phyloP scores from a whole-genome alignment of 35 echinoderm and acorn worm genomes.

The Acanthaster planci region DNA sequence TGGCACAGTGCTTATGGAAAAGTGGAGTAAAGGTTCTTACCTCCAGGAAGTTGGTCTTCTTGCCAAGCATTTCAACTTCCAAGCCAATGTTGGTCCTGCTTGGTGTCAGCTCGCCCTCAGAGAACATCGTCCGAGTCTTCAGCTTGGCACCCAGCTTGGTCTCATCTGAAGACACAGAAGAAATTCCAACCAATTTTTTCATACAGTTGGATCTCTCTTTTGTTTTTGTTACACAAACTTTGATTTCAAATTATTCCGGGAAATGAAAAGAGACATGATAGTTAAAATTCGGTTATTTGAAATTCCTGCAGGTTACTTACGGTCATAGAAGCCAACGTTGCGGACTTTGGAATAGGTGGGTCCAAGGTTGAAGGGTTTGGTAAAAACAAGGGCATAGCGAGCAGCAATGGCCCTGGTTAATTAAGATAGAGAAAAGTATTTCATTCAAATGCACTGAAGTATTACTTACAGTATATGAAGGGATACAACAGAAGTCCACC shows the following conservation, averaged over 20 bases:
- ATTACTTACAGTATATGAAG: background rate
- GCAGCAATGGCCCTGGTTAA: constrained; percentile 32
- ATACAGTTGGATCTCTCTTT: background rate
- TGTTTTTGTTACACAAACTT: no score
- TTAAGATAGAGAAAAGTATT: background rate
- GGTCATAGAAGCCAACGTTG: background rate
- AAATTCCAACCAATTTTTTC: background rate
- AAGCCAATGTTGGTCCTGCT: background rate
- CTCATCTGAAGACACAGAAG: background rate
- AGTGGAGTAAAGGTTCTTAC: background rate
- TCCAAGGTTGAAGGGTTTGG: constrained; percentile 16
- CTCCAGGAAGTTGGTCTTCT: background rate
- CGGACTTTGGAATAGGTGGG: constrained; percentile 26
- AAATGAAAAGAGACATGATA: no score
- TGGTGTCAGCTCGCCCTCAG: constrained; percentile 12
- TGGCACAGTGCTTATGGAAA: no score
- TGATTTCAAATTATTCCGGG: no score
- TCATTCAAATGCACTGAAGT: background rate
- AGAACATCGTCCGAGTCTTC: background rate
- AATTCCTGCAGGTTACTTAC: no score
- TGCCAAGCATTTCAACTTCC: background rate
- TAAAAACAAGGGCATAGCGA: constrained; percentile 30
- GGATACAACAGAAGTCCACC: no score
- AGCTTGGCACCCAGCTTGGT: background rate
- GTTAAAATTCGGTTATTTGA: no score